phyloP scores from a whole-genome alignment of 2,113 vertebrate species.

The Thalassarche chlororhynchos region DNA sequence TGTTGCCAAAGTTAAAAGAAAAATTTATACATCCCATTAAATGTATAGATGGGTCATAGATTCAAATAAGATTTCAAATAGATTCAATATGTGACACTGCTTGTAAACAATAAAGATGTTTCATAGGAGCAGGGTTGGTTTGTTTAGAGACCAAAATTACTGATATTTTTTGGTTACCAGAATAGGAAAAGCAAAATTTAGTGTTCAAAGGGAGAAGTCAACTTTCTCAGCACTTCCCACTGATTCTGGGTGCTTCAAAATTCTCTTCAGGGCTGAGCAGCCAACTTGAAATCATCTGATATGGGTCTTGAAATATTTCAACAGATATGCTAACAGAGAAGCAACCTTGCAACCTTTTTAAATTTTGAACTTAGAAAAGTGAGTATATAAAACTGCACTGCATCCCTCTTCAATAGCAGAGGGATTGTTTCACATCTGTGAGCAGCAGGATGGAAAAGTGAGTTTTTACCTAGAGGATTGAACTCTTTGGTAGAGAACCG shows the following conservation, averaged over 20 bases:
- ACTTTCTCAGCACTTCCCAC: neutral
- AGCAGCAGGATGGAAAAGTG: neutral
- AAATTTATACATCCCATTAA: neutral
- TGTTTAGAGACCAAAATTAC: neutral
- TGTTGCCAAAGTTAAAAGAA: neutral
- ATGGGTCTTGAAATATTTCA: neutral
- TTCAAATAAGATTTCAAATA: neutral
- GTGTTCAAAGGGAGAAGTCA: neutral
- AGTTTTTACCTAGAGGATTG: neutral
- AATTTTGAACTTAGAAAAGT: neutral
- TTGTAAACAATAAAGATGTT: neutral
- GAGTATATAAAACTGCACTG: neutral
- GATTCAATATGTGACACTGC: neutral
- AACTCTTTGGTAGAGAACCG: neutral
- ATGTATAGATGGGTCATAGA: neutral
- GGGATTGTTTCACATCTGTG: neutral
- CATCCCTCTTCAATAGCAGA: neutral
- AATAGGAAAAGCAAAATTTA: neutral
- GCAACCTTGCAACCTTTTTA: neutral
- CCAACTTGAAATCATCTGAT: neutral
- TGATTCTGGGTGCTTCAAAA: neutral
- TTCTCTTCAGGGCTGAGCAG: neutral
- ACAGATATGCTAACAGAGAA: neutral
- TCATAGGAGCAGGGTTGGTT: neutral
- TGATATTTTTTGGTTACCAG: neutral